Percentiles rank a stretch among this genome's conserved stretches.
phyloP scores from a whole-genome alignment of 2,113 vertebrate species.

The Atrichornis clamosus region DNA sequence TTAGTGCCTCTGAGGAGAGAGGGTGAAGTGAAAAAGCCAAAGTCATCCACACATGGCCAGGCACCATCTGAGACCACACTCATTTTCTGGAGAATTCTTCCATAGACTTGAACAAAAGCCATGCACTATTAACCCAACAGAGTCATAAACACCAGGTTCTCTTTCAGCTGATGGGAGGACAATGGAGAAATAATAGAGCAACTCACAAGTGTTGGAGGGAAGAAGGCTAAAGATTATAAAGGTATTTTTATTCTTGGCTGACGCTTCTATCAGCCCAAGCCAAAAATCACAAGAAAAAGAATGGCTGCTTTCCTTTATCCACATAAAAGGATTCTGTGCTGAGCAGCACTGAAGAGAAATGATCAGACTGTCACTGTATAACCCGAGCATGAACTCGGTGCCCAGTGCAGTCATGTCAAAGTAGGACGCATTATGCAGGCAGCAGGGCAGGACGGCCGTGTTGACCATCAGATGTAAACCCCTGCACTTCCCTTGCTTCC shows the following conservation, averaged over 20 bases:
- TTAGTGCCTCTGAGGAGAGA: background rate
- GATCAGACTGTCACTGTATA: slow-evolving; percentile 60
- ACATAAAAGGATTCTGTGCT: slow-evolving; percentile 54
- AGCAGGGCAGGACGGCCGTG: slow-evolving; percentile 52
- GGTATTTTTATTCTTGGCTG: slow-evolving; percentile 64
- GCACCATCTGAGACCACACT: background rate
- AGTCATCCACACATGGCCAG: background rate
- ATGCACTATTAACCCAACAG: slow-evolving; percentile 22
- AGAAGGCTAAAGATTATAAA: slow-evolving; percentile 47
- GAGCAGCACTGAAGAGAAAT: slow-evolving; percentile 50
- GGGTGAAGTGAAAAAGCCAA: background rate
- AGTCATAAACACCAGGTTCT: background rate
- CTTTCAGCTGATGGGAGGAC: slow-evolving; percentile 30
- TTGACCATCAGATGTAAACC: slow-evolving; percentile 33
- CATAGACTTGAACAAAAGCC: slow-evolving; percentile 19
- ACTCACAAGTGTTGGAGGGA: slow-evolving; percentile 6
- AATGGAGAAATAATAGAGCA: slow-evolving; percentile 44
- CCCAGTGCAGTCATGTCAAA: slow-evolving; percentile 55
- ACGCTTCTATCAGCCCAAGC: background rate
- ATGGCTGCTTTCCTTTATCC: slow-evolving; percentile 54
- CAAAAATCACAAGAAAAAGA: slow-evolving; percentile 62
- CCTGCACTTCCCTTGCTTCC: slow-evolving; percentile 36
- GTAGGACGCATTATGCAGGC: slow-evolving; percentile 62
- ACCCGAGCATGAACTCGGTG: slow-evolving; percentile 55
- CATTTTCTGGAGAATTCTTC: background rate